phyloP scores from a whole-genome alignment of 2,113 vertebrate species.

The Tachysurus vachellii region DNA sequence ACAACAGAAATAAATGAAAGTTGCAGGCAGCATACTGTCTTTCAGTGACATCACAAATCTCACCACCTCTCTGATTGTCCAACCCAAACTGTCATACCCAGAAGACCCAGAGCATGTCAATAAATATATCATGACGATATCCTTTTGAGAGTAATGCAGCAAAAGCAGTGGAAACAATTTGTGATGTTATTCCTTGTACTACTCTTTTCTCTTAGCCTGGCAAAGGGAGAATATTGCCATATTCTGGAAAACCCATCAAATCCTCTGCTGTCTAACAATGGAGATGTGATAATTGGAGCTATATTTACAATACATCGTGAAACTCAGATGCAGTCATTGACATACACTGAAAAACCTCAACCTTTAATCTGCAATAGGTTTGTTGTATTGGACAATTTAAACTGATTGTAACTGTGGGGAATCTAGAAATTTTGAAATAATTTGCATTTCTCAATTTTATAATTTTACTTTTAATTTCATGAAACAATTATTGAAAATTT shows the following conservation, averaged over 20 bases:
- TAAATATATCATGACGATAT: slow-evolving; percentile 10
- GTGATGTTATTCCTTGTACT: slow-evolving; percentile 29
- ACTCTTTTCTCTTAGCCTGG: neutral
- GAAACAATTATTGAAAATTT: too few relatives aligned
- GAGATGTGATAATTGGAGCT: slow-evolving; percentile 70
- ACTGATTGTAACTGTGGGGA: too few relatives aligned
- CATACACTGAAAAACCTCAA: slow-evolving; percentile 64
- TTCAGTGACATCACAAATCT: too few relatives aligned
- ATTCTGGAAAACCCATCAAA: slow-evolving; percentile 63
- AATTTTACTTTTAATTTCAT: neutral
- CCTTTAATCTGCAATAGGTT: slow-evolving; percentile 68
- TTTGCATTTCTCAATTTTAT: neutral
- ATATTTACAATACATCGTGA: slow-evolving; percentile 71
- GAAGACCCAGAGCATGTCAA: neutral
- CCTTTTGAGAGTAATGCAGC: neutral
- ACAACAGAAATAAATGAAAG: too few relatives aligned
- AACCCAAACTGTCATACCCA: neutral
- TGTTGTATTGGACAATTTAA: slow-evolving; percentile 17
- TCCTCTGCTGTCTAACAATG: slow-evolving; percentile 65
- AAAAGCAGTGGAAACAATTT: neutral
- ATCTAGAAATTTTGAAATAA: neutral
- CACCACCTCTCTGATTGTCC: too few relatives aligned
- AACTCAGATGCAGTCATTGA: slow-evolving; percentile 55
- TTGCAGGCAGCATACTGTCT: neutral
- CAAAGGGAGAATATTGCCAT: slow-evolving; percentile 55